phyloP scores from a whole-genome alignment of 2,888 invertebrate species.

The Amphipyra tragopoginis region DNA sequence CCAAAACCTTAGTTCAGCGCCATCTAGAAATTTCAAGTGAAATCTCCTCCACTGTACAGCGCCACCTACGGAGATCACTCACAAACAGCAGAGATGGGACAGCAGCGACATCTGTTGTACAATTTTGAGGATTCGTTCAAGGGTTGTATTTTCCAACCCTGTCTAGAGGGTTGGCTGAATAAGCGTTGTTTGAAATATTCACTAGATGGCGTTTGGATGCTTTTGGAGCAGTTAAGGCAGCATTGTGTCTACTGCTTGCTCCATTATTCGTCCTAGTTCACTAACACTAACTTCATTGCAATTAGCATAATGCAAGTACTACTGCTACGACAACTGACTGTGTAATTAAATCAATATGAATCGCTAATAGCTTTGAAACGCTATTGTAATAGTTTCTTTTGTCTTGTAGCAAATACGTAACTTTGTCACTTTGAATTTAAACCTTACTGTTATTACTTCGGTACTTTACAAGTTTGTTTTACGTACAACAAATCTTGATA shows the following conservation, averaged over 20 bases:
- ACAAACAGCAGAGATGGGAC: background rate
- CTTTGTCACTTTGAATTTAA: too few relatives aligned
- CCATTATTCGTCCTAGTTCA: background rate
- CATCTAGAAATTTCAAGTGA: slow-evolving; percentile 27
- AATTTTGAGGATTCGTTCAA: background rate
- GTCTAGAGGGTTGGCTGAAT: background rate
- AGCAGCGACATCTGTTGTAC: slow-evolving; percentile 43
- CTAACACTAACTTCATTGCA: background rate
- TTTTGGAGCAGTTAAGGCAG: background rate
- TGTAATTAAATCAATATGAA: too few relatives aligned
- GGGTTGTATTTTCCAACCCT: slow-evolving; percentile 9
- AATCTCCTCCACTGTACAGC: slow-evolving; percentile 7
- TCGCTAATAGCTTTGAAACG: too few relatives aligned
- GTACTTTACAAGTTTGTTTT: too few relatives aligned
- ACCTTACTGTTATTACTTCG: too few relatives aligned
- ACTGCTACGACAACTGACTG: too few relatives aligned
- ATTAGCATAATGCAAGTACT: too few relatives aligned
- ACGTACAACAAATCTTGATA: too few relatives aligned
- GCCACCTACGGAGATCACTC: slow-evolving; percentile 29
- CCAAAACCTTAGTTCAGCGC: slow-evolving; percentile 15
- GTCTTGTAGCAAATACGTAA: too few relatives aligned
- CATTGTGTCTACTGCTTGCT: background rate
- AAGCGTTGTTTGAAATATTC: background rate
- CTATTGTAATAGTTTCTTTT: too few relatives aligned
- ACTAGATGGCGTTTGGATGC: slow-evolving; percentile 29